Evolutionary conservation across 2,113 vertebrate species (phyloP).

Genomic region (Colossoma macropomum): DNA sequence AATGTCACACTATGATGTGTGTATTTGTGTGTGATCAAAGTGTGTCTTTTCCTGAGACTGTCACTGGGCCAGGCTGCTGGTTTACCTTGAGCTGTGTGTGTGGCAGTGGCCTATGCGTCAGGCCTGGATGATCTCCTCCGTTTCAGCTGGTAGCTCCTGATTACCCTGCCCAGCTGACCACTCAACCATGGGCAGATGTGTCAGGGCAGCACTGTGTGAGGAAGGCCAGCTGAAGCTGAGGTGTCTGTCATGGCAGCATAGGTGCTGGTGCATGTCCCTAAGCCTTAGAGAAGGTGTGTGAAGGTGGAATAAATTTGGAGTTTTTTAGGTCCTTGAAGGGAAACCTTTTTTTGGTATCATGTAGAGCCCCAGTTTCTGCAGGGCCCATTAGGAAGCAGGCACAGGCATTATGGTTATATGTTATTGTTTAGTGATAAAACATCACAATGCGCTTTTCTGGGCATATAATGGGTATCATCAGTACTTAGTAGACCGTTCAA

Average conservation of each 20-base stretch:
- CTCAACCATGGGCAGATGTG: constrained; percentile 36
- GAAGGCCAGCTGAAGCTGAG: neutral
- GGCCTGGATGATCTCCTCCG: constrained; percentile 35
- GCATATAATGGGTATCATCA: neutral
- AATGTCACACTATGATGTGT: constrained; percentile 2
- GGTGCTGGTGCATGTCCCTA: constrained; percentile 32
- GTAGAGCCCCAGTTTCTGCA: neutral
- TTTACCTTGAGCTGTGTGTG: constrained; percentile 31
- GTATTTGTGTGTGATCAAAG: constrained; percentile 1
- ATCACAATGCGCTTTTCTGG: neutral
- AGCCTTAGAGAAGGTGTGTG: neutral
- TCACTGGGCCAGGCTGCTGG: constrained; percentile 16
- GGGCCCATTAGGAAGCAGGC: neutral
- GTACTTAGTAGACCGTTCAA: too few species aligned
- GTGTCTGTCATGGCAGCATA: constrained; percentile 38
- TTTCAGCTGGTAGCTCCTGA: constrained; percentile 42
- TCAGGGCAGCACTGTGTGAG: constrained; percentile 26
- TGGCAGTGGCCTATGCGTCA: constrained; percentile 27
- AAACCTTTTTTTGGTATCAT: neutral
- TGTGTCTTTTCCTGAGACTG: constrained; percentile 7
- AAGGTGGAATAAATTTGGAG: neutral
- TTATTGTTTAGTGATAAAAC: neutral
- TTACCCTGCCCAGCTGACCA: constrained; percentile 16
- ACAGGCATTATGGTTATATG: neutral
- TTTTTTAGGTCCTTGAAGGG: neutral